These are phyloP conservation scores for Glyptemys insculpta DNA, from an alignment of 2,797 vertebrate genomes.

Conservation along the genomic window DNA sequence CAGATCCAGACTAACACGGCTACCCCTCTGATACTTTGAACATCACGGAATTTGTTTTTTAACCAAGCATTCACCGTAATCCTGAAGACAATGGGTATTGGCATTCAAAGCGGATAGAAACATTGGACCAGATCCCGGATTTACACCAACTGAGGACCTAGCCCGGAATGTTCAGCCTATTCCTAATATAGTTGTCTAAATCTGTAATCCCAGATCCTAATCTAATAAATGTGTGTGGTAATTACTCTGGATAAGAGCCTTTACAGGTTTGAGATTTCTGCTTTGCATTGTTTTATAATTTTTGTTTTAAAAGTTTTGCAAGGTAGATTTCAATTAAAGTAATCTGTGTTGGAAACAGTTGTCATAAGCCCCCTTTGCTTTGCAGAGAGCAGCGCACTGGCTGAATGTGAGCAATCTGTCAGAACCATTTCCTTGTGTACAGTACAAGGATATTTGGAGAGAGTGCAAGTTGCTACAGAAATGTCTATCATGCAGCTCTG, in stretches of 20 bases:
- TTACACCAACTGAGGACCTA: slow-evolving; percentile 13
- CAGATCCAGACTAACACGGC: too few species aligned
- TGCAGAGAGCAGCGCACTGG: neutral
- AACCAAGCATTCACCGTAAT: neutral
- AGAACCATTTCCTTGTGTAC: neutral
- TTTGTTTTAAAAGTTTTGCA: neutral
- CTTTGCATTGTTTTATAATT: neutral
- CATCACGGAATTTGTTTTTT: neutral
- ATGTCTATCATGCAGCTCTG: neutral
- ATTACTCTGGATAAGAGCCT: neutral
- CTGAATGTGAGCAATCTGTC: neutral
- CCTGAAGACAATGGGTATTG: rapidly evolving
- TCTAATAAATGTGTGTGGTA: neutral
- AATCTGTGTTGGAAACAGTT: neutral
- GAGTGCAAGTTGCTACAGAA: neutral
- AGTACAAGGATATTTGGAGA: rapidly evolving
- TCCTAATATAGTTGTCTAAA: slow-evolving; percentile 39
- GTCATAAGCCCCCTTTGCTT: neutral
- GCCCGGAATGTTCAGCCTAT: neutral
- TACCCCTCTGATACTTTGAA: neutral
- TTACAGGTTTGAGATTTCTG: neutral
- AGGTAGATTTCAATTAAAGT: neutral
- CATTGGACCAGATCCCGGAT: neutral
- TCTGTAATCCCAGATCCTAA: neutral
- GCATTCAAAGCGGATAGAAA: neutral